Percentiles rank a stretch among this genome's conserved stretches.
These are phyloP conservation scores for Drosophila flavopinicola DNA, from an alignment of 2,888 invertebrate species.

Conservation along the genomic window DNA sequence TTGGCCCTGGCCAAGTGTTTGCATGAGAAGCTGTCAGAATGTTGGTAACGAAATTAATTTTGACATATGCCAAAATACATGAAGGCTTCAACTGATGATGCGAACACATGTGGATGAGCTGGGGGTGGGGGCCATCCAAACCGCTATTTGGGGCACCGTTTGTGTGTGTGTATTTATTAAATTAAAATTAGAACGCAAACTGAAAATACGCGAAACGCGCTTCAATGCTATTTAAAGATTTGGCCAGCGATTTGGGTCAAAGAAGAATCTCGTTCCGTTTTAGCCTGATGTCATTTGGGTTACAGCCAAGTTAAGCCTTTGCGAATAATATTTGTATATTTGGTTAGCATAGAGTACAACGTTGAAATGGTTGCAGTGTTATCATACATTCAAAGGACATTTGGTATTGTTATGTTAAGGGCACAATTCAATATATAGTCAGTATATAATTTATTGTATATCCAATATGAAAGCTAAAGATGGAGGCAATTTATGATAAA, in stretches of 20 bases:
- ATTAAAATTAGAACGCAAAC: conserved; percentile 36
- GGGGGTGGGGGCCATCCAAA: not conserved
- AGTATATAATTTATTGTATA: too few species aligned
- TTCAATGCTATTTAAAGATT: conserved; percentile 14
- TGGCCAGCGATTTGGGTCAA: not conserved
- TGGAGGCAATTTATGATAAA: too few species aligned
- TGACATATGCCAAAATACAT: conserved; percentile 76
- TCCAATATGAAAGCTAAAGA: too few species aligned
- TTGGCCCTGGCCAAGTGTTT: conserved; percentile 53
- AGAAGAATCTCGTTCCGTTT: not conserved
- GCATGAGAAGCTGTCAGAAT: conserved; percentile 75
- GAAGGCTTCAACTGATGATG: conserved; percentile 47
- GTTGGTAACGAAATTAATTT: conserved; percentile 74
- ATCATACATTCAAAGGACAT: too few species aligned
- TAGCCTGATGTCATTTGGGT: too few species aligned
- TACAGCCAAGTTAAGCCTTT: not conserved
- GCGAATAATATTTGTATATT: not conserved
- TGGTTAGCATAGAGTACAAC: not conserved
- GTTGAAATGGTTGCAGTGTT: too few species aligned
- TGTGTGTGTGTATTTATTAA: conserved; percentile 31
- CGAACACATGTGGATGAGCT: too few species aligned
- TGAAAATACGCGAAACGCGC: conserved; percentile 9
- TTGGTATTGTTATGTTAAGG: too few species aligned
- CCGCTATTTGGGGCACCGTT: not conserved
- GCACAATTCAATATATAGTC: too few species aligned